Evolutionary conservation across 2,888 invertebrate genomes (phyloP).

Genomic region (Salpingus planirostris): DNA sequence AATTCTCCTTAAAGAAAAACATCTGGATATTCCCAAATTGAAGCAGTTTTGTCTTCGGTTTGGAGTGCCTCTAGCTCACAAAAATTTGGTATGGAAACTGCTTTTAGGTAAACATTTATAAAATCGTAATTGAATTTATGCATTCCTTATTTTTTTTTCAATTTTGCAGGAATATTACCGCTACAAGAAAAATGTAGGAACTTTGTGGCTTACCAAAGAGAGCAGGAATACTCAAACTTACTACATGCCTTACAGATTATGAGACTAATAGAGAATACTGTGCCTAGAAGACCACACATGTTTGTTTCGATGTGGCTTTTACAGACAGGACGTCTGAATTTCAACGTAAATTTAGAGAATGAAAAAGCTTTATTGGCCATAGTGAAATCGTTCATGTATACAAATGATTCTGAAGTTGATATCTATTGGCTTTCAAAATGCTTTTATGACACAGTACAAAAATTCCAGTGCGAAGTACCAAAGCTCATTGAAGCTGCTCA

Average conservation of each 20-base stretch:
- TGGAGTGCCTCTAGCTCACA: slow-evolving; percentile 71
- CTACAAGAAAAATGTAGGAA: slow-evolving; percentile 66
- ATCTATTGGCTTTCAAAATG: slow-evolving; percentile 76
- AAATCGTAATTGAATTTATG: too few relatives aligned
- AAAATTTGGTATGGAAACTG: slow-evolving; percentile 79
- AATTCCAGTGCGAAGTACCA: slow-evolving; percentile 55
- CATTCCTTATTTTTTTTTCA: slow-evolving; percentile 1
- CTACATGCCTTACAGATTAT: slow-evolving; percentile 60
- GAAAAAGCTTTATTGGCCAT: slow-evolving; percentile 44
- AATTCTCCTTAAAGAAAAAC: slow-evolving; percentile 78
- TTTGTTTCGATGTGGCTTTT: slow-evolving; percentile 74
- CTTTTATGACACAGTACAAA: slow-evolving; percentile 60
- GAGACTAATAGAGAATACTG: slow-evolving; percentile 40
- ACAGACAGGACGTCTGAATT: slow-evolving; percentile 57
- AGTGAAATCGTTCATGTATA: slow-evolving; percentile 58
- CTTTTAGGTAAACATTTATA: slow-evolving; percentile 52
- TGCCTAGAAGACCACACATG: slow-evolving; percentile 54
- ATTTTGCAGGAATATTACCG: slow-evolving; percentile 60
- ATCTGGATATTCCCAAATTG: slow-evolving; percentile 67
- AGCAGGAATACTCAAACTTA: slow-evolving; percentile 67
- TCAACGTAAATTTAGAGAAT: slow-evolving; percentile 18
- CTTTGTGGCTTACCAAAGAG: slow-evolving; percentile 66
- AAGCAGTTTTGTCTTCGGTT: slow-evolving; percentile 80
- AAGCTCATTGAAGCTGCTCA: slow-evolving; percentile 60
- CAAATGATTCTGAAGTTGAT: slow-evolving; percentile 67